Evolutionary conservation across 2,888 invertebrate species (phyloP).

Genomic region (Eristalis pertinax): DNA sequence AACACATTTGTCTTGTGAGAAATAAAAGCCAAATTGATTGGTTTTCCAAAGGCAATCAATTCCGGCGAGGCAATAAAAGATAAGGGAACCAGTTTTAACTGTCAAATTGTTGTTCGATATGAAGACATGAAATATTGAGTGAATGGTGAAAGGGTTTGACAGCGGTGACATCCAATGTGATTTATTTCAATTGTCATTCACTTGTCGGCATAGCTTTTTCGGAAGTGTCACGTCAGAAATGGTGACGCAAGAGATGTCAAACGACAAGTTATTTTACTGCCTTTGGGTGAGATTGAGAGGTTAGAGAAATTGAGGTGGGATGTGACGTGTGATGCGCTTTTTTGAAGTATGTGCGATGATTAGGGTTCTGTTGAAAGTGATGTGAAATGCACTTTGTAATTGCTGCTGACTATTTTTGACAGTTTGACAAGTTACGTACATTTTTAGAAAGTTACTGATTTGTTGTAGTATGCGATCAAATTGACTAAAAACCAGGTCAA

Average conservation of each 20-base stretch:
- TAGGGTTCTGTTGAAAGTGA: too few relatives aligned
- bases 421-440: too few relatives aligned
- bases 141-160: background rate
- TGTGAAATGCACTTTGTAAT: too few relatives aligned
- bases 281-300: background rate
- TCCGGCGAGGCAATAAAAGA: background rate
- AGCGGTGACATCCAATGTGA: background rate
- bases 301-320: background rate
- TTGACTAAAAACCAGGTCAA: too few relatives aligned
- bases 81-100: background rate
- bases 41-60: background rate
- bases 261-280: background rate
- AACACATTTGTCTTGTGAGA: background rate
- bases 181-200: background rate
- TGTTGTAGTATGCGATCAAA: too few relatives aligned
- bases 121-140: background rate
- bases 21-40: background rate
- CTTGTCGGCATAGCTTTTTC: background rate
- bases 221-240: background rate
- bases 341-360: too few relatives aligned
- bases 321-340: background rate
- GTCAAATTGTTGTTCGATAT: background rate
- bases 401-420: too few relatives aligned
- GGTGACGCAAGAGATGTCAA: background rate
- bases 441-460: too few relatives aligned